These are phyloP conservation scores for Tribolium madens DNA, from an alignment of 1,140 invertebrate species.

Conservation along the genomic window DNA sequence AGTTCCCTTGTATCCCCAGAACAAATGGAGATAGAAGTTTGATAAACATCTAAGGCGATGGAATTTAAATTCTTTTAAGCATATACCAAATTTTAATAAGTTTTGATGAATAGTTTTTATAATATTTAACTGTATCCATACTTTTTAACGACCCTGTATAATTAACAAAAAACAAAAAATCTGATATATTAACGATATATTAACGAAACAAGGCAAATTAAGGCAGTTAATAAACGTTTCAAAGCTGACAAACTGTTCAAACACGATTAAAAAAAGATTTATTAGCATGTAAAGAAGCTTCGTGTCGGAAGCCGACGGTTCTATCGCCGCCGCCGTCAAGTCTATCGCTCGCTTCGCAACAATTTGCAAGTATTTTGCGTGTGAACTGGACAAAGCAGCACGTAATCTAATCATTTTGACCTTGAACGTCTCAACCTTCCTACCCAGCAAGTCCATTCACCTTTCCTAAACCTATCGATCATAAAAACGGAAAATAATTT, in stretches of 20 bases:
- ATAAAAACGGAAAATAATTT: neutral
- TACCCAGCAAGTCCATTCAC: slow-evolving; percentile 1
- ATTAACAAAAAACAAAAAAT: neutral
- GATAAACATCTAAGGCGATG: no score
- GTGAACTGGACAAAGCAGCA: neutral
- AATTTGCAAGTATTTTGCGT: slow-evolving; percentile 10
- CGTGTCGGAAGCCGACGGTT: slow-evolving; percentile 5
- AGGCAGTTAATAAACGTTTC: neutral
- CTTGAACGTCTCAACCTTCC: neutral
- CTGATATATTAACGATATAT: neutral
- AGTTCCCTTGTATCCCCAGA: no score
- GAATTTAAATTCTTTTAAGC: no score
- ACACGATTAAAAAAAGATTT: neutral
- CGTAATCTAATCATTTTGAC: neutral
- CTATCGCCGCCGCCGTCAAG: neutral
- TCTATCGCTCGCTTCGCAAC: neutral
- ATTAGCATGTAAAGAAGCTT: slow-evolving; percentile 18
- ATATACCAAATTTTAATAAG: no score
- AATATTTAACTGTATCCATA: no score
- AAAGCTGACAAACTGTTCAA: neutral
- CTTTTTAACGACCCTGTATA: no score
- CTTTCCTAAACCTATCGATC: slow-evolving; percentile 18
- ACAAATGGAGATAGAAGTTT: no score
- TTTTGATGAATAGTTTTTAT: no score
- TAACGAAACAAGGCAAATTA: neutral